Evolutionary conservation across 2,797 vertebrate genomes (phyloP), one percentile per base, ranked within the genome.

Genomic region (Lepilemur septentrionalis): DNA sequence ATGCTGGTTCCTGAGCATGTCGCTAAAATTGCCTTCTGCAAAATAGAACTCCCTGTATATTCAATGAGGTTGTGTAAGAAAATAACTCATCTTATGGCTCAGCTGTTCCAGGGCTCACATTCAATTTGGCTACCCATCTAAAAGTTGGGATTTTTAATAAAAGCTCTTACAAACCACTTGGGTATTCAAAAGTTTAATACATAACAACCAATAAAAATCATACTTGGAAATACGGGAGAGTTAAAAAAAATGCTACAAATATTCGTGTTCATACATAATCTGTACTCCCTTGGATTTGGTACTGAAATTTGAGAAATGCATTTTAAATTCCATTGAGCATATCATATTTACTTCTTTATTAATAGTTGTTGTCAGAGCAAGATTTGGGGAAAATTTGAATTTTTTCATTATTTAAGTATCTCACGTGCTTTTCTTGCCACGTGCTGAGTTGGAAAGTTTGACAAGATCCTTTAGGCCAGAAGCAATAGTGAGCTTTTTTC

Each of bases 121-220:
- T 88, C 93, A 95, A 84, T 92, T 80, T 95, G 87, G 35, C 48
- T 92, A 78, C 50, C 84, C 80, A 95, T 94, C 92, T 72, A 78
- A 97, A 94, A 94, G 89, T 78, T 96, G 59, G 83, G 41, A 84
- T 96, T 98, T 97, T 96, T 96, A 91, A 97, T 95, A 94, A 92
- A 95, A 96, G 70, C 93, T 95, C 95, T 96, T 94, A 97, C 61
- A 91, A 94, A 92, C 70, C 90, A 84, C 83, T 93, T 94, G 93
- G 25, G 87, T 94, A 83, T 95, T 96, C 94, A 93, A 93, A 96
- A 94, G 79, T 83, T 95, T 92, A 95, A 89, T 96, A 92, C 65
- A 81, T 95, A 94, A 90, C 70, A 81, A 96, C 91, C 70, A 93
- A 96, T 94, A 81, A 93, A 97, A 98, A 84, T 94, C 48, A 76